Base-by-base conservation (phyloP, 1,140 invertebrate species). In the Drosophila kohkoa region DNA sequence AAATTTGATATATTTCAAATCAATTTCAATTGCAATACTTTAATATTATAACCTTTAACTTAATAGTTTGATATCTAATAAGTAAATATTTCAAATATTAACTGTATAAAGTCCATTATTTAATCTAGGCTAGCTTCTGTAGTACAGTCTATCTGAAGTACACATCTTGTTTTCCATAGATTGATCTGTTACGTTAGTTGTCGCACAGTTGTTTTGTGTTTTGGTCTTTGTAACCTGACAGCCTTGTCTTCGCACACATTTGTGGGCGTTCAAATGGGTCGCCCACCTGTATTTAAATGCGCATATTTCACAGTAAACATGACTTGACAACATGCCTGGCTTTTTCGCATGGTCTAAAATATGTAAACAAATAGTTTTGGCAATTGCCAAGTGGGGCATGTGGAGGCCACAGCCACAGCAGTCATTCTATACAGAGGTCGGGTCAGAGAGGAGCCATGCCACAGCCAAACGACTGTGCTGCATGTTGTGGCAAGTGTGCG, bases 321-420 rank as follows among this genome's bases (percentile, higher is more conserved):
- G 88, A 83, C 88, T 90, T 90, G 88, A 87, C 87, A 90, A 91
- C 87, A 91, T 91, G 81, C 75, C 88, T 86, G 82, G 64, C 82
- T 90, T 87, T 78, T 76, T 69, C 73, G 74, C 74, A 69, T 70
- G 83, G 80, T 82, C 82, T 86, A 90, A 54, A 91, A 91, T 90
- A 90, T 91, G 88, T 82, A 90, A 90, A 90, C 87, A 90, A 90
- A 90, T 90, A 89, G 85, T 90, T 90, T 89, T 79, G 86, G 81
- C 86, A 90, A 90, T 91, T 90, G 87, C 87, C 87, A 90, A 90
- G 87, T 90, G 87, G 88, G 88, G 71, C 87, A 90, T 87, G 75
- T 70, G 64, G 74, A 73, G 78, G 62, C 41, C 59, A 67, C 62
- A 64, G 35, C 54, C 52, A 20, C 30, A 52, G 16, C 49, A 25